Percentiles rank a stretch among this genome's conserved stretches.
These are phyloP conservation scores for Pegoplata infirma DNA, from an alignment of 2,888 invertebrate species.

Conservation along the genomic window DNA sequence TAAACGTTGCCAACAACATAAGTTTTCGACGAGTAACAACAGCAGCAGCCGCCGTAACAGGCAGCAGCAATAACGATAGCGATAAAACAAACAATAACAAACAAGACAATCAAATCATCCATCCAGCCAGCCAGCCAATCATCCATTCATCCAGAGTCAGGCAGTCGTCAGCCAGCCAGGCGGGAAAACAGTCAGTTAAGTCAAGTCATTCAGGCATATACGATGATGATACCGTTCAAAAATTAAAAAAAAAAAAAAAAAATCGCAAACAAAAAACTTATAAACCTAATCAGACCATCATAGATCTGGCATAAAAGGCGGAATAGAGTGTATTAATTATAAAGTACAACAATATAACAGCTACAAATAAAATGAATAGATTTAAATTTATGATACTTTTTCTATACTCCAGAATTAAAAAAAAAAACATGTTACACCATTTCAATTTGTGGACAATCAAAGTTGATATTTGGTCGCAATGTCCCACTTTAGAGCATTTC, in stretches of 20 bases:
- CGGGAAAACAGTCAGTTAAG: too few species aligned
- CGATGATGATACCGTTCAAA: neutral
- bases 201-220: conserved; percentile 3
- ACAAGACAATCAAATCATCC: conserved; percentile 53
- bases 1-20: conserved; percentile 22
- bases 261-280: neutral
- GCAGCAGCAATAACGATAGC: conserved; percentile 25
- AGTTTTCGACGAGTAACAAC: too few species aligned
- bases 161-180: too few species aligned
- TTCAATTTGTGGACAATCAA: too few species aligned
- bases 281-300: neutral
- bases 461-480: too few species aligned
- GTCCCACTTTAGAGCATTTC: too few species aligned
- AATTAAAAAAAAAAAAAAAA: neutral
- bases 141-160: neutral
- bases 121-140: conserved; percentile 22
- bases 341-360: neutral
- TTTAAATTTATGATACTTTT: neutral
- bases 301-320: neutral
- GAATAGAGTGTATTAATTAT: neutral
- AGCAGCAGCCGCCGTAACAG: conserved; percentile 24
- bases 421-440: neutral
- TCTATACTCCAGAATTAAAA: neutral
- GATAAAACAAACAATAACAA: conserved; percentile 6
- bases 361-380: neutral